Conservation (phyloP, 1,140 invertebrate species). For the Solen grandis region DNA sequence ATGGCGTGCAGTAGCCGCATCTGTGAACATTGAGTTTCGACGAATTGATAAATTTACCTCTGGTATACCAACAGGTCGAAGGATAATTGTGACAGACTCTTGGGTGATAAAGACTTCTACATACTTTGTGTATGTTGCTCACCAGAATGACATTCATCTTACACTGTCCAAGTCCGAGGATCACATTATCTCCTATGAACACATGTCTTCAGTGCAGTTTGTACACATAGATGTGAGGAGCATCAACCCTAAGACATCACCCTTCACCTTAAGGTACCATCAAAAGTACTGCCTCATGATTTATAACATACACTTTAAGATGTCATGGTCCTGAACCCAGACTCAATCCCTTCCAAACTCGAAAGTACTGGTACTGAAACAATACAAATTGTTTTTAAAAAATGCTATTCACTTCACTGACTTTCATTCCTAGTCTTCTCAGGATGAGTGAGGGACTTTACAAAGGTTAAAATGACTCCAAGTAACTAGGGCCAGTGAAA, state of each 20-base stretch:
- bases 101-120: slow-evolving; percentile 94
- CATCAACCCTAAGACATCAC: slow-evolving; percentile 75
- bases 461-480: too few species aligned
- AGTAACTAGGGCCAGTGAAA: too few species aligned
- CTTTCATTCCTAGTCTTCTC: too few species aligned
- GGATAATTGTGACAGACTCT: slow-evolving; percentile 90
- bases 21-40: slow-evolving; percentile 90
- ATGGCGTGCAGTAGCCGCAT: slow-evolving; percentile 86
- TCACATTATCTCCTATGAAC: slow-evolving; percentile 85
- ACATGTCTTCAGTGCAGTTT: slow-evolving; percentile 86
- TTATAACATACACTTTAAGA: too few species aligned
- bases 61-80: slow-evolving; percentile 84
- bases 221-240: slow-evolving; percentile 90
- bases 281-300: too few species aligned
- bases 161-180: slow-evolving; percentile 88
- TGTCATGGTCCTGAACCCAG: too few species aligned
- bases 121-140: slow-evolving; percentile 88
- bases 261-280: slow-evolving; percentile 81
- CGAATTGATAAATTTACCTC: slow-evolving; percentile 89
- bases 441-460: too few species aligned
- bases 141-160: slow-evolving; percentile 89
- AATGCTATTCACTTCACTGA: too few species aligned
- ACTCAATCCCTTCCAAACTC: too few species aligned
- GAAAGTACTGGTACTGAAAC: too few species aligned
- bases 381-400: too few species aligned